Base-by-base conservation (phyloP, 2,113 vertebrate genomes). In the Riparia riparia region DNA sequence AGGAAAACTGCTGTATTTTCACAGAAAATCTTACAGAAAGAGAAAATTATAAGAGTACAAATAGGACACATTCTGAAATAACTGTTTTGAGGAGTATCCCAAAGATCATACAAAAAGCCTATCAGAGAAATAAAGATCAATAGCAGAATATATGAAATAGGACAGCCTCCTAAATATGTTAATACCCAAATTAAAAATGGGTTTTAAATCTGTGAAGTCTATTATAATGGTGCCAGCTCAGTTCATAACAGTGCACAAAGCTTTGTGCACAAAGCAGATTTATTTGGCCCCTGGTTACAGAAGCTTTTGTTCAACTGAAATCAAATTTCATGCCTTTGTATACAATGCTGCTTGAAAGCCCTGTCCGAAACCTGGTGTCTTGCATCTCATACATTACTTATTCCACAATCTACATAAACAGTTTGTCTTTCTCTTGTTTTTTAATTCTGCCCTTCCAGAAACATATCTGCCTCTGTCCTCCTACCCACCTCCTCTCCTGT, bases 281-380 rank as follows among this genome's bases (percentile, higher is more conserved):
- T 88, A 41, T 77, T 89, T 80, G 54, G 42, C 24, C 53, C 15
- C 15, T 57, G 37, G 63, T 54, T 84, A 26, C 54, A 68, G 56
- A 14, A 86, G 73, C 56, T 92, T 95, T 91, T 86, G 56, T 91
- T 94, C 65, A 89, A 57, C 19, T 50, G 60, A 91, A 89, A 87
- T 66, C 12, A 80, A 65, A 94, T 91, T 91, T 89, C 50, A 87
- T 57, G 66, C 49, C 34, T 92, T 90, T 86, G 47, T 37, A 91
- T 53, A 68, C 7, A 65, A 39, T 8, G 29, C 34, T 76, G 17
- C 54, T 70, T 72, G 29, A 80, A 91, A 82, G 28, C 3, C 8
- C 22, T 74, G 31, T 42, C 37, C 77, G 66, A 88, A 91, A 72
- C 10, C 4, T 25, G 13, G 10, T 20, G 49, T n/a, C 65, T 94